These are phyloP conservation scores for Diplazon laetatorius DNA, from an alignment of 2,888 invertebrate species.

Conservation along the genomic window DNA sequence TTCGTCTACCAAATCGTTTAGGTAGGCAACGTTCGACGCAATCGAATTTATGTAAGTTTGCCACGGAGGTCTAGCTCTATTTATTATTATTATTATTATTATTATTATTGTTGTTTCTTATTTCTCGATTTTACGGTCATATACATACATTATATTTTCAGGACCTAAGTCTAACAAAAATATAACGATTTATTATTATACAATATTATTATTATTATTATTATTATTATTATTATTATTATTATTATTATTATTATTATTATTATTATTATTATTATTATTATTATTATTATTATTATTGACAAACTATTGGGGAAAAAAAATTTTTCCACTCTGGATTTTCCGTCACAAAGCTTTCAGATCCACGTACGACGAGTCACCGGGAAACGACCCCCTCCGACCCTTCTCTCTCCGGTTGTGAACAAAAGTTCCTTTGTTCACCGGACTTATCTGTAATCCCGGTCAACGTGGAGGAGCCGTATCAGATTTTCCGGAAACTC, in stretches of 20 bases:
- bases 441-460: conserved; percentile 40
- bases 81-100: too few species aligned
- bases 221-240: too few species aligned
- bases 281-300: too few species aligned
- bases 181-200: too few species aligned
- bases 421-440: conserved; percentile 45
- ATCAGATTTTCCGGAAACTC: conserved; percentile 38
- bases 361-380: not conserved
- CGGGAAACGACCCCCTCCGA: not conserved
- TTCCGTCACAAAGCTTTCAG: not conserved
- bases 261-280: too few species aligned
- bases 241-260: too few species aligned
- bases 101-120: too few species aligned
- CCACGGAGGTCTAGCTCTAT: not conserved
- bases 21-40: not conserved
- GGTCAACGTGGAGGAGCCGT: conserved; percentile 42
- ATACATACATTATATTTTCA: too few species aligned
- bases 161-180: too few species aligned
- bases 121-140: too few species aligned
- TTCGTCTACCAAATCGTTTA: not conserved
- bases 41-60: conserved; percentile 8
- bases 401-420: conserved; percentile 1
- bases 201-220: too few species aligned
- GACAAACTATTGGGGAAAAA: too few species aligned
- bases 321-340: not conserved